Percentiles rank a stretch among this genome's conserved stretches.
phyloP scores from a whole-genome alignment of 2,888 invertebrate genomes.

The Ectobius pallidus region DNA sequence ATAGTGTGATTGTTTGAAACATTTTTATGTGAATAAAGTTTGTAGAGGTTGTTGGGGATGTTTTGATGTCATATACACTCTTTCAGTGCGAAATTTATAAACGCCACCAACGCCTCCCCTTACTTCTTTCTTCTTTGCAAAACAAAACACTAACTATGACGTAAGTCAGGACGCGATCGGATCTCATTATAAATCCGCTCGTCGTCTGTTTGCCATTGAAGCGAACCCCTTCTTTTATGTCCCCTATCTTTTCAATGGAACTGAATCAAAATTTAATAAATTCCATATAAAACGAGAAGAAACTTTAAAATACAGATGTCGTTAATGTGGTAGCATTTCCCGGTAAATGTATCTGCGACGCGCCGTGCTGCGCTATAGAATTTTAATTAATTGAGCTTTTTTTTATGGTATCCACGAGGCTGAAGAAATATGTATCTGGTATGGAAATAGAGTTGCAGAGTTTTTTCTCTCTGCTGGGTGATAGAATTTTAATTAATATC shows the following conservation, averaged over 20 bases:
- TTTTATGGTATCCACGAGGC: no score
- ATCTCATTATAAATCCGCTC: slow-evolving; percentile 10
- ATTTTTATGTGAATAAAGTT: no score
- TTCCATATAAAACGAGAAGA: background rate
- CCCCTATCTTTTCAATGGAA: background rate
- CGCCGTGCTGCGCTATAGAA: no score
- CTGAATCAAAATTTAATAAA: slow-evolving; percentile 16
- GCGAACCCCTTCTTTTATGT: background rate
- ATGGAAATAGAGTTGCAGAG: no score
- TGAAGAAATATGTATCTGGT: no score
- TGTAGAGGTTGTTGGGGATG: no score
- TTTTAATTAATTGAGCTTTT: no score
- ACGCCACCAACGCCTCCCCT: background rate
- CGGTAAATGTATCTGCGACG: no score
- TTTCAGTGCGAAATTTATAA: background rate
- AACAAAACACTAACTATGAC: slow-evolving; percentile 13
- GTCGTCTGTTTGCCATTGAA: no score
- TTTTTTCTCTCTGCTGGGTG: no score
- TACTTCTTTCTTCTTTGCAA: slow-evolving; percentile 1
- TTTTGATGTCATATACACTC: slow-evolving; percentile 4
- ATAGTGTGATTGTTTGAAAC: no score
- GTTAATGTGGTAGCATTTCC: background rate
- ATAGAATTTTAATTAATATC: no score
- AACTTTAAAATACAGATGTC: slow-evolving; percentile 11
- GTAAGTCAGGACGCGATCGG: background rate